Percentiles rank a stretch among this genome's conserved stretches.
Evolutionary conservation across 2,888 invertebrate species (phyloP).

Genomic region (Tachystola acroxantha): DNA sequence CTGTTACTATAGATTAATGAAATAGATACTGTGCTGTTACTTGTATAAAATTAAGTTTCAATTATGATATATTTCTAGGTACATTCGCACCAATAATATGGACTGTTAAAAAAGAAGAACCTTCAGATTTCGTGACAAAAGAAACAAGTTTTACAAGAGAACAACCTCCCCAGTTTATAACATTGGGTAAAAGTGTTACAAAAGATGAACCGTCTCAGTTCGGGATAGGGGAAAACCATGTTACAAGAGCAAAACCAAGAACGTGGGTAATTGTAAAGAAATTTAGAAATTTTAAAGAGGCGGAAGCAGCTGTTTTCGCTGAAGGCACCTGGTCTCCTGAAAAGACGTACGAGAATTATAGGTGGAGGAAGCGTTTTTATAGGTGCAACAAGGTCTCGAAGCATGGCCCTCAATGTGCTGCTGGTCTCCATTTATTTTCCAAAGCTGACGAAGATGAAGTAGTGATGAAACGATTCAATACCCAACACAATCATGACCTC

Average conservation of each 20-base stretch:
- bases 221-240: too few relatives aligned
- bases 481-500: background rate
- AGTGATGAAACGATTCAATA: background rate
- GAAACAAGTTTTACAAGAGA: too few relatives aligned
- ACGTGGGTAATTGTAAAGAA: background rate
- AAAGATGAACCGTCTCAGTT: too few relatives aligned
- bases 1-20: too few relatives aligned
- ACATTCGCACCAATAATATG: too few relatives aligned
- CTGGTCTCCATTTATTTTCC: background rate
- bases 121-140: too few relatives aligned
- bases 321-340: background rate
- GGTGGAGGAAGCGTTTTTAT: background rate
- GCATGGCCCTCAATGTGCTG: background rate
- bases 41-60: too few relatives aligned
- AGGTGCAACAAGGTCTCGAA: constrained; percentile 1
- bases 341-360: background rate
- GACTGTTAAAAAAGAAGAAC: too few relatives aligned
- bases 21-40: too few relatives aligned
- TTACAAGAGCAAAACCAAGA: background rate
- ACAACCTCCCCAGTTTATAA: too few relatives aligned
- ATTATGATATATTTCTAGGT: too few relatives aligned
- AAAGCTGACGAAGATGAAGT: background rate
- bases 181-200: too few relatives aligned
- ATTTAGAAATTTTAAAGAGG: background rate
- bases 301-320: background rate